Evolutionary conservation across 23 tunicate genomes (phyloP).

Genomic region (Styela plicata): DNA sequence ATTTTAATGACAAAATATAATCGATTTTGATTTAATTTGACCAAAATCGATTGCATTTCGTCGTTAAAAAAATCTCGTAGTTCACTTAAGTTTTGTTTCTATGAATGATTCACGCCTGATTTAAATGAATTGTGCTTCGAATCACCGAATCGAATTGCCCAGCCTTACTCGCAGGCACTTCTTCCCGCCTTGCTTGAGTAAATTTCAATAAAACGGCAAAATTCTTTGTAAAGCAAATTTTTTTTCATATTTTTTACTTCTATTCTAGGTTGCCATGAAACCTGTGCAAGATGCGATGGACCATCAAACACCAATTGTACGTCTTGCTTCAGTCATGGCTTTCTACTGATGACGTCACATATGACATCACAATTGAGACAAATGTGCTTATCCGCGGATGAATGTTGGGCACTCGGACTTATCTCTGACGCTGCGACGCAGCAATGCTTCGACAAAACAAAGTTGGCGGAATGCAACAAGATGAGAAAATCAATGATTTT

Average conservation of each 20-base stretch:
- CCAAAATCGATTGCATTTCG: too few species aligned
- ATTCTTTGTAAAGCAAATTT: background rate
- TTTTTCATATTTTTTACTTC: background rate
- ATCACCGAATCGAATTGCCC: too few species aligned
- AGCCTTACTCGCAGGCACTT: too few species aligned
- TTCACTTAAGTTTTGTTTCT: too few species aligned
- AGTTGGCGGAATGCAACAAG: background rate
- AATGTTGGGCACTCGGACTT: conserved; percentile 17
- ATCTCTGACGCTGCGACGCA: conserved; percentile 1
- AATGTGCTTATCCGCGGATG: conserved; percentile 15
- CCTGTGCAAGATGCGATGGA: conserved; percentile 25
- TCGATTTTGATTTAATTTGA: too few species aligned
- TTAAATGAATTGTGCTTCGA: too few species aligned
- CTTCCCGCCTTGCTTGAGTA: too few species aligned
- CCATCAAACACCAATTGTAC: conserved; percentile 28
- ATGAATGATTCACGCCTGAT: too few species aligned
- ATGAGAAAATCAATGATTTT: conserved; percentile 7
- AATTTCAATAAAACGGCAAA: too few species aligned
- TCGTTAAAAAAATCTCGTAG: too few species aligned
- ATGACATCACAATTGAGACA: conserved; percentile 20
- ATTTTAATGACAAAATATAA: too few species aligned
- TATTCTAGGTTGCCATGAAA: conserved; percentile 25
- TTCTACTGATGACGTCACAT: conserved; percentile 16
- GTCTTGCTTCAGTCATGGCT: conserved; percentile 1
- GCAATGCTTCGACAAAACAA: conserved; percentile 8